Evolutionary conservation across 23 tunicate genomes (phyloP).

Genomic region (Ciona savignyi): DNA sequence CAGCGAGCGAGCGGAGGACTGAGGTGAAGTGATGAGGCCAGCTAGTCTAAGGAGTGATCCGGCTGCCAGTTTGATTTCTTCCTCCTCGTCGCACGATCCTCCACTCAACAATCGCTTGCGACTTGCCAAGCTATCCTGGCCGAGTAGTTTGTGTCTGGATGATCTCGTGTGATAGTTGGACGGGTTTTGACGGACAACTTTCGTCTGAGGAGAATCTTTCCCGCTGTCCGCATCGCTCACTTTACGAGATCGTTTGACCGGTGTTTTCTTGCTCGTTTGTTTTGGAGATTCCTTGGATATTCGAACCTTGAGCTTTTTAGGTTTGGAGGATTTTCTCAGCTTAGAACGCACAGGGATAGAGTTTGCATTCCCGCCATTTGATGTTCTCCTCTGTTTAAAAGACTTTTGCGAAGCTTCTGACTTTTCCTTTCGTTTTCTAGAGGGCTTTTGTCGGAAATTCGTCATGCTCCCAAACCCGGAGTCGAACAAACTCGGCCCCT

Average conservation of each 20-base stretch:
- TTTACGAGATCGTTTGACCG: slow-evolving; percentile 1
- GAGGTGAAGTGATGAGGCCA: slow-evolving; percentile 36
- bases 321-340: neutral
- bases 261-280: slow-evolving; percentile 6
- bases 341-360: neutral
- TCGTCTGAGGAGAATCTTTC: slow-evolving; percentile 75
- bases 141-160: slow-evolving; percentile 40
- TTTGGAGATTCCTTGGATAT: slow-evolving; percentile 5
- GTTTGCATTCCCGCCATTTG: neutral
- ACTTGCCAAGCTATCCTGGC: slow-evolving; percentile 10
- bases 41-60: slow-evolving; percentile 80
- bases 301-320: slow-evolving; percentile 7
- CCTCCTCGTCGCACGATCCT: neutral
- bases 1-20: neutral
- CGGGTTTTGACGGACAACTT: neutral
- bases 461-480: slow-evolving; percentile 80
- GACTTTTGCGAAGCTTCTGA: neutral
- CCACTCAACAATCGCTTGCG: slow-evolving; percentile 32
- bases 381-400: neutral
- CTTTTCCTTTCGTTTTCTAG: neutral
- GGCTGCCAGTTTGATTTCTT: slow-evolving; percentile 62
- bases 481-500: slow-evolving; percentile 41
- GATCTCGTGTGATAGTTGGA: slow-evolving; percentile 57
- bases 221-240: slow-evolving; percentile 88
- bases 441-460: slow-evolving; percentile 11